Conservation (phyloP, 2,113 vertebrate genomes). For the Dipodomys spectabilis region DNA sequence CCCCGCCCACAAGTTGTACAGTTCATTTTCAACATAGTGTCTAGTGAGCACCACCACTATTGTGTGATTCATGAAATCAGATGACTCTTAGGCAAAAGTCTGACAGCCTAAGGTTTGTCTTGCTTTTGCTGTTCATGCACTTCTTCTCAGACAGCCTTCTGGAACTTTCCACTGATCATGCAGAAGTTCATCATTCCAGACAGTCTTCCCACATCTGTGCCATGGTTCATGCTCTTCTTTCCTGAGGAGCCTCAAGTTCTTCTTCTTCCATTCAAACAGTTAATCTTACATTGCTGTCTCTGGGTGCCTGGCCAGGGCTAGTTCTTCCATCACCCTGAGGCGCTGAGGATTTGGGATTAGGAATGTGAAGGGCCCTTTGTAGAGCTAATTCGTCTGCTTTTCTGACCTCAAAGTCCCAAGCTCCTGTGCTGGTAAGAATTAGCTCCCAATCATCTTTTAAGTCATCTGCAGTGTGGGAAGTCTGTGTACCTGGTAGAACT, state of each 20-base stretch:
- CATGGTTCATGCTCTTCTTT: neutral
- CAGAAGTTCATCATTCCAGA: neutral
- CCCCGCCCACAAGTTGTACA: too few relatives aligned
- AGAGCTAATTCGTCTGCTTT: rapidly evolving
- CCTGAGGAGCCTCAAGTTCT: neutral
- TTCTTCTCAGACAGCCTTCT: neutral
- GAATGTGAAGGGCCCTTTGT: neutral
- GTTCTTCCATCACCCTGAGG: neutral
- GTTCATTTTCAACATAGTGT: too few relatives aligned
- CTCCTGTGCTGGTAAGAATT: neutral
- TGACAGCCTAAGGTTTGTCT: neutral
- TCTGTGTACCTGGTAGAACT: neutral
- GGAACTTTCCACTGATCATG: neutral
- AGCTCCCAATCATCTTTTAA: neutral
- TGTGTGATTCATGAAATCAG: neutral
- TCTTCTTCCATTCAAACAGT: neutral
- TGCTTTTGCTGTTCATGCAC: neutral
- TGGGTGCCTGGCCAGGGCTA: neutral
- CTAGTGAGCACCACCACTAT: neutral
- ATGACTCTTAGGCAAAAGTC: neutral
- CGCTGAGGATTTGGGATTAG: rapidly evolving
- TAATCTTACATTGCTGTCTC: neutral
- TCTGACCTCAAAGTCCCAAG: neutral
- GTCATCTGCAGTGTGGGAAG: neutral
- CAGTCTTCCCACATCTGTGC: neutral